These are phyloP conservation scores for Tortricodes alternella DNA, from an alignment of 2,888 invertebrate species.

Conservation along the genomic window DNA sequence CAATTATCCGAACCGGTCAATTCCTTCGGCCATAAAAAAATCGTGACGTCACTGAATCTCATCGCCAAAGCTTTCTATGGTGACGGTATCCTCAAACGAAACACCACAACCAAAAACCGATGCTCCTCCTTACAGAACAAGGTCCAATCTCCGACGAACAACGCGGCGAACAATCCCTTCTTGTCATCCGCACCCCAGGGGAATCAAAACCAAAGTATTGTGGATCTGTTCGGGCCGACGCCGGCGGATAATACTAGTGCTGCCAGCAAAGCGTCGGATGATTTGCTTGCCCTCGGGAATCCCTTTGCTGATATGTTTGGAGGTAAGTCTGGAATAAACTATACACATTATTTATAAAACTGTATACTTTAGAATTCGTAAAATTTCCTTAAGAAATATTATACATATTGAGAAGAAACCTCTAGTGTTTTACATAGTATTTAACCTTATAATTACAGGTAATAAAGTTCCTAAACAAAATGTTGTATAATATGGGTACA, in stretches of 20 bases:
- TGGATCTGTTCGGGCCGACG: slow-evolving; percentile 89
- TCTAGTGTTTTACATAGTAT: background rate
- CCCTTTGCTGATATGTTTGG: slow-evolving; percentile 95
- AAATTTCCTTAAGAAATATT: too few relatives aligned
- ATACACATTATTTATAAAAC: too few relatives aligned
- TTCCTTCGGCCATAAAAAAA: too few relatives aligned
- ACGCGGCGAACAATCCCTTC: slow-evolving; percentile 92
- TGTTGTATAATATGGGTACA: slow-evolving; percentile 13
- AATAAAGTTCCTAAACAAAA: too few relatives aligned
- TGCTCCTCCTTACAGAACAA: slow-evolving; percentile 76
- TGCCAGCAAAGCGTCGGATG: slow-evolving; percentile 90
- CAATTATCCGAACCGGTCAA: too few relatives aligned
- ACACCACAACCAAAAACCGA: background rate
- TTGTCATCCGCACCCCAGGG: slow-evolving; percentile 86
- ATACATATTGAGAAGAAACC: background rate
- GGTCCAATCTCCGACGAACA: slow-evolving; percentile 89
- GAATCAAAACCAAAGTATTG: slow-evolving; percentile 80
- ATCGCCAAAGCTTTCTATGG: background rate
- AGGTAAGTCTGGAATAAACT: slow-evolving; percentile 63
- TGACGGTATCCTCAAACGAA: background rate
- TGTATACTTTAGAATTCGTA: too few relatives aligned
- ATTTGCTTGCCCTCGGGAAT: slow-evolving; percentile 93
- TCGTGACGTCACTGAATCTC: too few relatives aligned
- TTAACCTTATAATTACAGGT: too few relatives aligned
- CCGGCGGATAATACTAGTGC: slow-evolving; percentile 60